Evolutionary conservation across 2,113 vertebrate genomes (phyloP).

Genomic region (Podiceps cristatus): DNA sequence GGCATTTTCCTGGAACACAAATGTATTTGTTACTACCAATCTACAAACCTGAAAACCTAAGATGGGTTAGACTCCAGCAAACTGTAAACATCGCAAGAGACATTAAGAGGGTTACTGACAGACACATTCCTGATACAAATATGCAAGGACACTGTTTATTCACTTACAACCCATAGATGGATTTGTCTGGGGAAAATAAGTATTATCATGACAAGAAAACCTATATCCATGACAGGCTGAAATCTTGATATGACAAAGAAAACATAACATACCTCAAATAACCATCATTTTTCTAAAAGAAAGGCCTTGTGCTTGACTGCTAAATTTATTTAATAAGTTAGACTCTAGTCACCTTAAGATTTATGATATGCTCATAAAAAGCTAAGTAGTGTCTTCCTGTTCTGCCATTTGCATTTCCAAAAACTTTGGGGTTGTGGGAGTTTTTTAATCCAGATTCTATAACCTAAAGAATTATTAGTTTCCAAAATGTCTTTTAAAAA

Average conservation of each 20-base stretch:
- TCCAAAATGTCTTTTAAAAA: background rate
- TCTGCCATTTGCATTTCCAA: background rate
- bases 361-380: background rate
- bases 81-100: background rate
- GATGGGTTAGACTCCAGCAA: background rate
- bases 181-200: background rate
- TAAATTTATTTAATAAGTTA: background rate
- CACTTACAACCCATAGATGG: background rate
- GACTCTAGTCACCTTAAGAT: background rate
- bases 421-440: rapidly evolving
- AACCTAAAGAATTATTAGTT: background rate
- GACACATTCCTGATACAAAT: background rate
- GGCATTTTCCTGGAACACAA: background rate
- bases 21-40: background rate
- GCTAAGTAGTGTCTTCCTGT: background rate
- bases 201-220: background rate
- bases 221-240: background rate
- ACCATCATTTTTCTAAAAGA: background rate
- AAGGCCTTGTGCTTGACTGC: background rate
- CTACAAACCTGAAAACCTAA: background rate
- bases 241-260: background rate
- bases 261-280: background rate
- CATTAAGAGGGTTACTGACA: background rate
- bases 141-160: background rate
- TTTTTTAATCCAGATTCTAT: background rate